These are phyloP conservation scores for Pachydiplax longipennis DNA, from an alignment of 2,888 invertebrate species.

Conservation along the genomic window DNA sequence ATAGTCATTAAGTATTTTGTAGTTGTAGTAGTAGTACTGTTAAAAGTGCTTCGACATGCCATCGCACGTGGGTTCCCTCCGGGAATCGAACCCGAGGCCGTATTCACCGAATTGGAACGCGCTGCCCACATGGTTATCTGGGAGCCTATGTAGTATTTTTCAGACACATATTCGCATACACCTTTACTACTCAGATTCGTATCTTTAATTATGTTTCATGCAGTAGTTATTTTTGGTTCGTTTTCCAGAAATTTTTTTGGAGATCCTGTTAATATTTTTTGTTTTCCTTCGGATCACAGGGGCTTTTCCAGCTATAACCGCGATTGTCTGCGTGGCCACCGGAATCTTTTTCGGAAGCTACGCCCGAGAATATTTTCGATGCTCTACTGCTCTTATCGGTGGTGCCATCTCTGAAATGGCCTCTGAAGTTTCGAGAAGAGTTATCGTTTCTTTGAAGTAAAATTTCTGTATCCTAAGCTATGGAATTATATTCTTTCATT, in stretches of 20 bases:
- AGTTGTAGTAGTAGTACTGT: no score
- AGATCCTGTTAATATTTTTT: background rate
- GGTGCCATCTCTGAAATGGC: background rate
- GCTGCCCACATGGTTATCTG: no score
- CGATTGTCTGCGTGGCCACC: background rate
- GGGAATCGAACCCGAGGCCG: no score
- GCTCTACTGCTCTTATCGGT: background rate
- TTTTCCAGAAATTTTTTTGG: background rate
- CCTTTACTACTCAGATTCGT: no score
- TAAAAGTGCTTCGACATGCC: no score
- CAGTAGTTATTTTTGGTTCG: no score
- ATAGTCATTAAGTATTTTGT: no score
- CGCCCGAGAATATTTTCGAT: constrained; percentile 18
- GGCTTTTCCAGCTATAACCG: background rate
- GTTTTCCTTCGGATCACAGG: background rate
- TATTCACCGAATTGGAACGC: no score
- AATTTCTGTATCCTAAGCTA: background rate
- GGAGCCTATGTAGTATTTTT: no score
- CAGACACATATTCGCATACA: no score
- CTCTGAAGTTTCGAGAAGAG: background rate
- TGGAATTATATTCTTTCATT: background rate
- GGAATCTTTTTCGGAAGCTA: background rate
- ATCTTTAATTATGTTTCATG: no score
- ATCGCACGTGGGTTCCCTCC: no score
- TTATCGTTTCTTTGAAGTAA: background rate